These are phyloP conservation scores for Lutjanus campechanus DNA, from an alignment of 2,797 vertebrate species.

Conservation along the genomic window DNA sequence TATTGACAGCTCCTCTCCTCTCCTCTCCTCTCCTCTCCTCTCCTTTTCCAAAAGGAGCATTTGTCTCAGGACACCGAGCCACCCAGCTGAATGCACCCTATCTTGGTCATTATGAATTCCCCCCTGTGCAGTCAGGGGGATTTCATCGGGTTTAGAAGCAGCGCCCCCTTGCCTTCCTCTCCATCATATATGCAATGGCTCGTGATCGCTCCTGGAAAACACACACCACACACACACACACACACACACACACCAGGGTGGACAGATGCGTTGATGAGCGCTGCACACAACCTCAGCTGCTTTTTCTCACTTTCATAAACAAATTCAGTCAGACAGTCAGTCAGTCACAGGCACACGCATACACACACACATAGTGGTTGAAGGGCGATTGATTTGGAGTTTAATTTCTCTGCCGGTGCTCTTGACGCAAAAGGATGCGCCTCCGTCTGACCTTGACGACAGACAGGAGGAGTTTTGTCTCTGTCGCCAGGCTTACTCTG, in stretches of 20 bases:
- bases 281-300: constrained; percentile 11
- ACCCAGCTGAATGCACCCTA: constrained; percentile 12
- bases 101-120: constrained; percentile 58
- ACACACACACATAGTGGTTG: constrained; percentile 50
- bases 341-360: constrained; percentile 5
- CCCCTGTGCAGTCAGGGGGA: constrained; percentile 55
- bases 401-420: constrained; percentile 80
- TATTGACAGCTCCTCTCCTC: constrained; percentile 4
- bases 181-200: constrained; percentile 48
- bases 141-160: constrained; percentile 55
- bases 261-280: constrained; percentile 40
- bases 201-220: constrained; percentile 59
- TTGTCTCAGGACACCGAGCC: constrained; percentile 39
- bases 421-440: constrained; percentile 75
- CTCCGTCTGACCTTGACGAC: constrained; percentile 80
- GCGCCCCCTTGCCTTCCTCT: constrained; percentile 4
- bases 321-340: constrained; percentile 32
- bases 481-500: constrained; percentile 52
- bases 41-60: constrained; percentile 30
- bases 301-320: constrained; percentile 50
- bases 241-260: constrained; percentile 14
- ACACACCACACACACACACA: constrained; percentile 15
- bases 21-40: constrained; percentile 1
- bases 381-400: constrained; percentile 84
- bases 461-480: constrained; percentile 65